phyloP scores from a whole-genome alignment of 2,888 invertebrate genomes.

The Pandemis cinnamomeana region DNA sequence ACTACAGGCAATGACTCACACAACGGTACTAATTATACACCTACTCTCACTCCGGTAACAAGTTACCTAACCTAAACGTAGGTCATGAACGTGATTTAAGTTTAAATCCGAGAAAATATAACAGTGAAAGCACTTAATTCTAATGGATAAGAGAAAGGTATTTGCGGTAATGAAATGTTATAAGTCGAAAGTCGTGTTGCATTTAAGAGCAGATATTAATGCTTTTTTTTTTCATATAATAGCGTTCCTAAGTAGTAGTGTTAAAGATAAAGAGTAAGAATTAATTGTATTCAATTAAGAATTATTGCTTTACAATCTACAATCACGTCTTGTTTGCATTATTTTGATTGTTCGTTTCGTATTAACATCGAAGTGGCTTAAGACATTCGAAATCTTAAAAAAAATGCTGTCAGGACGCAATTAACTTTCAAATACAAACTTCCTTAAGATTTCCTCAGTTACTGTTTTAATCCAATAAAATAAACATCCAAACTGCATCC shows the following conservation, averaged over 20 bases:
- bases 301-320: background rate
- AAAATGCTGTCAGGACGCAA: background rate
- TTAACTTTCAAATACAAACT: background rate
- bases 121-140: conserved; percentile 40
- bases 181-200: conserved; percentile 29
- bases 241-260: background rate
- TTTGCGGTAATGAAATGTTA: conserved; percentile 34
- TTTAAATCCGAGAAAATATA: conserved; percentile 44
- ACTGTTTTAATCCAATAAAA: conserved; percentile 27
- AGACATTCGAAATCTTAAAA: too few relatives aligned
- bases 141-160: conserved; percentile 41
- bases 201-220: conserved; percentile 23
- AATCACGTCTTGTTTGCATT: background rate
- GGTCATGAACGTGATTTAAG: conserved; percentile 63
- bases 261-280: background rate
- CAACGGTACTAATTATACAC: conserved; percentile 50
- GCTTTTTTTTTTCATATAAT: background rate
- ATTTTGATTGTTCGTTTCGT: too few relatives aligned
- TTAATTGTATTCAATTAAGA: background rate
- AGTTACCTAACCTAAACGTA: conserved; percentile 56
- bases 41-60: conserved; percentile 59
- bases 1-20: conserved; percentile 26
- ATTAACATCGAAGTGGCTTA: too few relatives aligned
- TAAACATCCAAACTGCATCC: background rate
- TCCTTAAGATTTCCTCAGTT: background rate